Percentiles rank a stretch among this genome's conserved stretches.
These are phyloP conservation scores for Troides oblongomaculatus DNA, from an alignment of 2,888 invertebrate species.

Conservation along the genomic window DNA sequence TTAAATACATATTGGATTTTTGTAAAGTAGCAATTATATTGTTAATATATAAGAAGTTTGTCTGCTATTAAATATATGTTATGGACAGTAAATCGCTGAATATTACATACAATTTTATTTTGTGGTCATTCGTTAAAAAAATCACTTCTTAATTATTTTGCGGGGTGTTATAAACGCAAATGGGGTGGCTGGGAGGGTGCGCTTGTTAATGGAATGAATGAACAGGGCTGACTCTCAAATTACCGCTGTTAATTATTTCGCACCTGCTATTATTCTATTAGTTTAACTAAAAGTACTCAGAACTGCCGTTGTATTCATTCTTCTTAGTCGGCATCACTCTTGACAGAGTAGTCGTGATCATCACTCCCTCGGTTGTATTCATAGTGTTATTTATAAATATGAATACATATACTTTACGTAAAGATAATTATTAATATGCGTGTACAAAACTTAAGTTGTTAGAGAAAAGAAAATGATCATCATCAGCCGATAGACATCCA, in stretches of 20 bases:
- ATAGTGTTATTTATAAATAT: too few species aligned
- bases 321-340: too few species aligned
- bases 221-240: slow-evolving; percentile 48
- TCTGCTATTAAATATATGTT: background rate
- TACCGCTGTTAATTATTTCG: slow-evolving; percentile 28
- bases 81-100: background rate
- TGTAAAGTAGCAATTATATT: too few species aligned
- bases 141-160: slow-evolving; percentile 66
- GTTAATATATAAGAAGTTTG: background rate
- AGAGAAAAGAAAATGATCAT: too few species aligned
- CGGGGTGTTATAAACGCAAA: slow-evolving; percentile 51
- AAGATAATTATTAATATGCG: too few species aligned
- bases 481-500: too few species aligned
- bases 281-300: slow-evolving; percentile 10
- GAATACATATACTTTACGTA: too few species aligned
- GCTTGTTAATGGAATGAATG: slow-evolving; percentile 61
- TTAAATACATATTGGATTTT: too few species aligned
- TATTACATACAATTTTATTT: background rate
- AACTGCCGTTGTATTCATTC: background rate
- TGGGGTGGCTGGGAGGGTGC: slow-evolving; percentile 41
- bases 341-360: too few species aligned
- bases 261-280: slow-evolving; percentile 24
- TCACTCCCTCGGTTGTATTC: too few species aligned
- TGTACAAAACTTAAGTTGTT: too few species aligned
- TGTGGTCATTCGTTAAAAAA: slow-evolving; percentile 43